A percentile compares a stretch with the other conserved stretches of the same genome.
phyloP scores from a whole-genome alignment of 2,797 vertebrate genomes.

The Spondyliosoma cantharus region DNA sequence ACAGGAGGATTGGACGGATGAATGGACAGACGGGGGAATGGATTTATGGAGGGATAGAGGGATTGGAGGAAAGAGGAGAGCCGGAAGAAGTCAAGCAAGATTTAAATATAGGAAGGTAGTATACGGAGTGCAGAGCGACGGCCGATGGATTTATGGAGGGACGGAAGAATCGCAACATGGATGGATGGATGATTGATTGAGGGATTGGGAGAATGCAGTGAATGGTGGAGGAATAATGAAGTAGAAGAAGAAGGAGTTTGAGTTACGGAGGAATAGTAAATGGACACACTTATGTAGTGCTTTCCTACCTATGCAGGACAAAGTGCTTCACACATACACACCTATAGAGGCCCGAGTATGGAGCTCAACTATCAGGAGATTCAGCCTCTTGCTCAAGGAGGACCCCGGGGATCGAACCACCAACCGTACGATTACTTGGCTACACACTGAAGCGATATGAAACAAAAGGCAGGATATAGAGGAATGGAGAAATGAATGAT shows the following conservation, averaged over 20 bases:
- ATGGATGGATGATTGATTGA: slow-evolving; percentile 40
- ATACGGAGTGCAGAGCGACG: not conserved
- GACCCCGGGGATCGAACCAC: not conserved
- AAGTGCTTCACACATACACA: slow-evolving; percentile 6
- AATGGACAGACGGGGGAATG: slow-evolving; percentile 1
- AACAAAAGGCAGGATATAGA: not conserved
- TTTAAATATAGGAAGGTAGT: slow-evolving; percentile 2
- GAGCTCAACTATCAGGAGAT: not conserved
- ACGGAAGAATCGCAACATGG: slow-evolving; percentile 17
- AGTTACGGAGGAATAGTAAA: slow-evolving; percentile 40
- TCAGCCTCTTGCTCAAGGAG: not conserved
- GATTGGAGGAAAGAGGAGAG: slow-evolving; percentile 14
- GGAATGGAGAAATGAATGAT: not conserved
- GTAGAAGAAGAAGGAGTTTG: slow-evolving; percentile 9
- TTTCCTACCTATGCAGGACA: not conserved
- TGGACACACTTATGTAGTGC: slow-evolving; percentile 7
- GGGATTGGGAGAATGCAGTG: slow-evolving; percentile 6
- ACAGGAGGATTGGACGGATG: slow-evolving; percentile 5
- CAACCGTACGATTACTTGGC: not conserved
- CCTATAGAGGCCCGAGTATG: not conserved
- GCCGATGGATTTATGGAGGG: slow-evolving; percentile 26
- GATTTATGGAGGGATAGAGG: slow-evolving; percentile 19
- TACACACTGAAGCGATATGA: not conserved
- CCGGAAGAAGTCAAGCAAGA: slow-evolving; percentile 9
- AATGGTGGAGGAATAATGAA: slow-evolving; percentile 29